Evolutionary conservation across 2,797 vertebrate genomes (phyloP).

Genomic region (Cirrhinus molitorella): DNA sequence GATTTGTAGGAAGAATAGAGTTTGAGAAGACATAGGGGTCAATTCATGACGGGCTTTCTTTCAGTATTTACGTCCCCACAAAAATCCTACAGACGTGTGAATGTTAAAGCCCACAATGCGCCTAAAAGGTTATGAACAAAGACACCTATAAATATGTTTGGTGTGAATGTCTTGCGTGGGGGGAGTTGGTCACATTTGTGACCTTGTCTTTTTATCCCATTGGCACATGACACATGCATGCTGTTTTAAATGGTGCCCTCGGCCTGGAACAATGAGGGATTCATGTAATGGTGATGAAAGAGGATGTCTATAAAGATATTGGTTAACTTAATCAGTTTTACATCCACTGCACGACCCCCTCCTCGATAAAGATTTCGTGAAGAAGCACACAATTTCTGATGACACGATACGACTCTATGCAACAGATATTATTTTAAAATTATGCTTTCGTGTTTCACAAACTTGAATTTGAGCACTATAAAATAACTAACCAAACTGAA

Average conservation of each 20-base stretch:
- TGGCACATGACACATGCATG: neutral
- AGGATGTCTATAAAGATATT: neutral
- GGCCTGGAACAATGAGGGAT: neutral
- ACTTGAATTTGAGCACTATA: neutral
- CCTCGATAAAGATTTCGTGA: neutral
- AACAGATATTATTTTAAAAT: neutral
- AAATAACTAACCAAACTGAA: neutral
- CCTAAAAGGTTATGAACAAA: neutral
- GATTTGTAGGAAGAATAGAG: neutral
- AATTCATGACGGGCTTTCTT: neutral
- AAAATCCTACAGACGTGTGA: neutral
- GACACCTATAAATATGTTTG: slow-evolving; percentile 10
- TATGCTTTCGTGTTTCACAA: neutral
- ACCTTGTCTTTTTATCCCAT: slow-evolving; percentile 17
- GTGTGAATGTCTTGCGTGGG: neutral
- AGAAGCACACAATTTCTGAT: neutral
- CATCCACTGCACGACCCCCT: neutral
- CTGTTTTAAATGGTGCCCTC: neutral
- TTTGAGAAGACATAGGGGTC: too few relatives aligned
- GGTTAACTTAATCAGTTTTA: neutral
- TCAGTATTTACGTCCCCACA: neutral
- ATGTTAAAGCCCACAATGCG: neutral
- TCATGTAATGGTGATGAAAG: neutral
- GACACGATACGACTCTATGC: neutral
- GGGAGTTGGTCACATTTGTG: neutral